Percentiles rank a stretch among this genome's conserved stretches.
Conservation (phyloP, 1,140 invertebrate genomes). For the Diabrotica virgifera region DNA sequence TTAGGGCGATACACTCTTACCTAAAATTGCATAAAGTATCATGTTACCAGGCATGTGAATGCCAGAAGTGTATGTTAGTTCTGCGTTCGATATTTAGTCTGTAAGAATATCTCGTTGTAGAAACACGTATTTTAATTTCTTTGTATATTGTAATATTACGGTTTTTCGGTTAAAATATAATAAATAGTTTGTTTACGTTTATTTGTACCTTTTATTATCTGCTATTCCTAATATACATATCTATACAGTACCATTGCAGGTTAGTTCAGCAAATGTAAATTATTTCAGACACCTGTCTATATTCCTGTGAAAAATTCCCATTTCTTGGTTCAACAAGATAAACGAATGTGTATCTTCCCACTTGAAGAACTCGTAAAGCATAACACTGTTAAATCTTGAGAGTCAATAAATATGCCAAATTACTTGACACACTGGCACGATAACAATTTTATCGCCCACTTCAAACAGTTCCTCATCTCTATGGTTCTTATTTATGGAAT, state of each 20-base stretch:
- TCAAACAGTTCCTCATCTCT: slow-evolving; percentile 13
- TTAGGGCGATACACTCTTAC: too few species aligned
- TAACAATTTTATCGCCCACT: slow-evolving; percentile 30
- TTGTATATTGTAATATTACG: too few species aligned
- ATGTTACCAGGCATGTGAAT: too few species aligned
- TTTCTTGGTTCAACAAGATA: slow-evolving; percentile 18
- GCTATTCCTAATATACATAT: too few species aligned
- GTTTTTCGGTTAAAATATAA: too few species aligned
- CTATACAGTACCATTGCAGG: not conserved
- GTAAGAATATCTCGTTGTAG: too few species aligned
- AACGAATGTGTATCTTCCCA: slow-evolving; percentile 27
- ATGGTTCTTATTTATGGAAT: not conserved
- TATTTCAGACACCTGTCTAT: not conserved
- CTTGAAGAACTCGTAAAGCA: slow-evolving; percentile 28
- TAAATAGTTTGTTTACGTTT: too few species aligned
- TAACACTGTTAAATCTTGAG: slow-evolving; percentile 28
- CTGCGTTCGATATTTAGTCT: too few species aligned
- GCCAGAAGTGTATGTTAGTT: too few species aligned
- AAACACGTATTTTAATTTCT: too few species aligned
- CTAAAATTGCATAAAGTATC: too few species aligned
- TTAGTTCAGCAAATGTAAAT: not conserved
- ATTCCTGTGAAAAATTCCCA: slow-evolving; percentile 4
- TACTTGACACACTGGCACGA: slow-evolving; percentile 31
- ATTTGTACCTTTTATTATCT: too few species aligned
- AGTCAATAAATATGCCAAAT: slow-evolving; percentile 34